Evolutionary conservation across 2,888 invertebrate genomes (phyloP).

Genomic region (Parthenolecanium corni): DNA sequence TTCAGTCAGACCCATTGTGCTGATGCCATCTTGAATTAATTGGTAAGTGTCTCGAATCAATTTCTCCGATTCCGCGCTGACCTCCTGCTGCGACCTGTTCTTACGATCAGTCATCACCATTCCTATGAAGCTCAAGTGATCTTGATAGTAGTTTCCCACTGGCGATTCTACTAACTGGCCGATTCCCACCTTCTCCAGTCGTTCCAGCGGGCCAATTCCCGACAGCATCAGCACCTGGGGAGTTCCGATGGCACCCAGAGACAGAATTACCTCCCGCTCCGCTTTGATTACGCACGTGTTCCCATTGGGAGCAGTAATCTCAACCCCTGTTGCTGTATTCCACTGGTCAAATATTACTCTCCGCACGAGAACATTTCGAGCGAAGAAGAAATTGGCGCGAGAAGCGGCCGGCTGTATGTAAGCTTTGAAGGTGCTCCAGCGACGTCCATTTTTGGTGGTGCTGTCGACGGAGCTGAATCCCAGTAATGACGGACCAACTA

Average conservation of each 20-base stretch:
- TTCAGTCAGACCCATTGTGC: slow-evolving; percentile 42
- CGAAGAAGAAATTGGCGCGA: slow-evolving; percentile 61
- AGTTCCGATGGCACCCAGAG: slow-evolving; percentile 73
- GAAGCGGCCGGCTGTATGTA: slow-evolving; percentile 53
- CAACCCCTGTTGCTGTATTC: slow-evolving; percentile 50
- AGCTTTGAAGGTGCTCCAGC: slow-evolving; percentile 74
- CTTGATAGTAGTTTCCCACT: slow-evolving; percentile 72
- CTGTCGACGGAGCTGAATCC: slow-evolving; percentile 22
- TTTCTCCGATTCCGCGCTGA: slow-evolving; percentile 11
- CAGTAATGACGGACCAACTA: slow-evolving; percentile 9
- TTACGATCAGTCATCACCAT: slow-evolving; percentile 24
- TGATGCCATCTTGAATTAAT: slow-evolving; percentile 8
- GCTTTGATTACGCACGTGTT: slow-evolving; percentile 46
- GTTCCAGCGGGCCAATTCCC: slow-evolving; percentile 59
- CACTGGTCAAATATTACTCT: slow-evolving; percentile 51
- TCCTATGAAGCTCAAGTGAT: slow-evolving; percentile 71
- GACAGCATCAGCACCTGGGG: slow-evolving; percentile 74
- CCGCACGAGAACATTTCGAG: slow-evolving; percentile 54
- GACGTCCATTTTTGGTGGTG: slow-evolving; percentile 47
- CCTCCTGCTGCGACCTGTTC: not conserved
- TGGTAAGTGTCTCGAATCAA: slow-evolving; percentile 10
- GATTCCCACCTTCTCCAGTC: slow-evolving; percentile 49
- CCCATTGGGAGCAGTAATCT: slow-evolving; percentile 48
- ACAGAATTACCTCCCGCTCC: slow-evolving; percentile 65
- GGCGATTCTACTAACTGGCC: slow-evolving; percentile 49